Evolutionary conservation across 2,113 vertebrate species (phyloP), one percentile per base, ranked within the genome.

Genomic region (Octodon degus): DNA sequence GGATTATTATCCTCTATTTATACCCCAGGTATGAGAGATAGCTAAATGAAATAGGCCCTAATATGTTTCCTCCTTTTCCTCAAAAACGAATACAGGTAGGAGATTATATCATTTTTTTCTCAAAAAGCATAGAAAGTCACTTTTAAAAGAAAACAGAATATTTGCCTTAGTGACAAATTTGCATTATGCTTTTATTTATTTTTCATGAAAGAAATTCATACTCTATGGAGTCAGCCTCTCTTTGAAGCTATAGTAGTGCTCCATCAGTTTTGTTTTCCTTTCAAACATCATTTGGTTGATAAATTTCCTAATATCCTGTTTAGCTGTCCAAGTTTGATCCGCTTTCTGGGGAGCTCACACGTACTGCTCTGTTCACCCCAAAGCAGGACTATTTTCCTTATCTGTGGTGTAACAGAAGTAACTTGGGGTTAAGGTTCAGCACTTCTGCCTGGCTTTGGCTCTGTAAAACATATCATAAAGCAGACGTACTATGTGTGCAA

Each of bases 321-420:
- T 94, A 97, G 96, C 96, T 93, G 95, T 98, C 79, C 97, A 92
- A 96, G 96, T 96, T 96, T 79, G 96, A 95, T 97, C 91, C 67
- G 60, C 89, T 95, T 97, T 92, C 80, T 90, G 95, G 95, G 96
- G 97, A 97, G 93, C 93, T 97, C 93, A 94, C 83, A 60, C 20
- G 79, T 37, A 12, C 43, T 89, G 65, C 79, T 90, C 17, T 37
- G 87, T 96, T 98, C 84, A 89, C 96, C 98, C 98, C 85, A 20
- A 53, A 82, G 68, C 53, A 81, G 74, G 0, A 14, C 94, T 93
- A n/a, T 93, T 89, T 96, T 96, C 55, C 83, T 98, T 97, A 97
- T 93, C 82, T 97, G 74, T 91, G 90, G 62, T 82, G 67, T 95
- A 65, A 72, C 96, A 97, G 96, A 94, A 97, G 89, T 72, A 97